Percentiles rank a stretch among this genome's conserved stretches.
These are phyloP conservation scores for Microtus montanus DNA, from an alignment of 2,113 vertebrate genomes.

Conservation along the genomic window DNA sequence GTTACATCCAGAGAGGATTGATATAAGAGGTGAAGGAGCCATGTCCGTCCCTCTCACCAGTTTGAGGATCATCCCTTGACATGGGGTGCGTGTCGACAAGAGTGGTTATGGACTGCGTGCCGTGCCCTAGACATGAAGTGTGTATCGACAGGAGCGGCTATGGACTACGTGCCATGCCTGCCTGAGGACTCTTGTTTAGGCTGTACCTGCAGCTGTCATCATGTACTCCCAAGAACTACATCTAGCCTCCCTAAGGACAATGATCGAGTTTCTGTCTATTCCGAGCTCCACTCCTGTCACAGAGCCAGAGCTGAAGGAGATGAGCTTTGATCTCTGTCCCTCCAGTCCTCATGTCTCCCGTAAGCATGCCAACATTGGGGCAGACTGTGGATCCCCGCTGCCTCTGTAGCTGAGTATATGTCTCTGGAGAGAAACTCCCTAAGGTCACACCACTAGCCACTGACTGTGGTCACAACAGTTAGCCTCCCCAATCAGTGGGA, in stretches of 20 bases:
- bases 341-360: background rate
- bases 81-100: too few relatives aligned
- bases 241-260: background rate
- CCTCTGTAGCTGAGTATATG: background rate
- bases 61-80: background rate
- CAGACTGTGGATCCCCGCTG: background rate
- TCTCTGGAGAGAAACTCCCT: background rate
- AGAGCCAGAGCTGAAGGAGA: background rate
- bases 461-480: background rate
- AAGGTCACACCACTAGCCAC: background rate
- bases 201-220: accelerated
- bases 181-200: background rate
- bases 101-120: too few relatives aligned
- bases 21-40: background rate
- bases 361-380: background rate
- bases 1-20: background rate
- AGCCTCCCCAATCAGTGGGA: background rate
- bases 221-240: background rate
- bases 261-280: background rate
- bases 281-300: background rate
- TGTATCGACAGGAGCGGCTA: too few relatives aligned
- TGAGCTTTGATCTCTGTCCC: background rate
- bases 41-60: accelerated
- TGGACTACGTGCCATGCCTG: accelerated
- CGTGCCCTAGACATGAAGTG: too few relatives aligned